A percentile compares a stretch with the other conserved stretches of the same genome.
Evolutionary conservation across 2,113 vertebrate species (phyloP).

Genomic region (Tetrao urogallus): DNA sequence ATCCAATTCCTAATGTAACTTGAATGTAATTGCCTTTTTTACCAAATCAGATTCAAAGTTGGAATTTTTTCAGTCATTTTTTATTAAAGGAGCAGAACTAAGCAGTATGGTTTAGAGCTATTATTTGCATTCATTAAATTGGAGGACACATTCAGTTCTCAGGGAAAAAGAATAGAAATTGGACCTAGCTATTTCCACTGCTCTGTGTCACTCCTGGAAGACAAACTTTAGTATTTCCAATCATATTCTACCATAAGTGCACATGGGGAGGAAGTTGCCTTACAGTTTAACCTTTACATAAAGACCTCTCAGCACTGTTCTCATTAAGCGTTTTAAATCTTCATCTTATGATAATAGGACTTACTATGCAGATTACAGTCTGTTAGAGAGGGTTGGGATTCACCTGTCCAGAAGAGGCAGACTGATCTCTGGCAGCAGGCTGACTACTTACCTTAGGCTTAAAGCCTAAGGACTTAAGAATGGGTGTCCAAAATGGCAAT

Average conservation of each 20-base stretch:
- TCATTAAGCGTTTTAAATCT: background rate
- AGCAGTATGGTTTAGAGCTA: background rate
- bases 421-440: background rate
- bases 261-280: background rate
- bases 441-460: background rate
- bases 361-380: background rate
- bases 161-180: background rate
- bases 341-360: background rate
- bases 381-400: background rate
- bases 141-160: background rate
- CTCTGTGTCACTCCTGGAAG: background rate
- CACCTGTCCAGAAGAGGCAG: background rate
- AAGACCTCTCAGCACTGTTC: background rate
- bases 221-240: background rate
- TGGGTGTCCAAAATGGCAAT: background rate
- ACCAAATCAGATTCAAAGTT: constrained; percentile 13
- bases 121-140: constrained; percentile 1
- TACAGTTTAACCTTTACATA: background rate
- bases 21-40: constrained; percentile 55
- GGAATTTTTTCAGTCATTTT: background rate
- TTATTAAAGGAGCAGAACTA: background rate
- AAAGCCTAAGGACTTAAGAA: background rate
- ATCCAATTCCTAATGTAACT: constrained; percentile 23
- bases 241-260: background rate
- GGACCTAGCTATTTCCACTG: background rate